These are phyloP conservation scores for Clanis bilineata DNA, from an alignment of 2,888 invertebrate genomes.

Conservation along the genomic window DNA sequence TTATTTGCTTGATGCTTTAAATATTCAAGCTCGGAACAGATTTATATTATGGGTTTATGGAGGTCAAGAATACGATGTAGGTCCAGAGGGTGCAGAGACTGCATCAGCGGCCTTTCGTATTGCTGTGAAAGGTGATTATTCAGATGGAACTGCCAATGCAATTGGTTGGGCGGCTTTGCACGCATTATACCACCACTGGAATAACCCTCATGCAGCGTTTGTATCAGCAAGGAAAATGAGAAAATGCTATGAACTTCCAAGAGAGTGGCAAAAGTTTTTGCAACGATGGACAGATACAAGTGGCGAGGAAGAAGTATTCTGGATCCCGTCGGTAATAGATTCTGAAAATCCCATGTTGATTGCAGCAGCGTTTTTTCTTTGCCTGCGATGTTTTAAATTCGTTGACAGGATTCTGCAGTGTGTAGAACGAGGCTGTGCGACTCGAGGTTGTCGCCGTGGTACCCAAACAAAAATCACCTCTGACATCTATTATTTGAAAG, in stretches of 20 bases:
- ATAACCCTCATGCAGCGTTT: conserved; percentile 54
- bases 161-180: conserved; percentile 74
- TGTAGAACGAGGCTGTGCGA: conserved; percentile 52
- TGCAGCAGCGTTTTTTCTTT: conserved; percentile 72
- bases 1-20: conserved; percentile 53
- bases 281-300: conserved; percentile 60
- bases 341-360: conserved; percentile 58
- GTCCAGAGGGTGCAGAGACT: conserved; percentile 34
- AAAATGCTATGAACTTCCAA: conserved; percentile 56
- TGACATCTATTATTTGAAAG: conserved; percentile 60
- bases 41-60: conserved; percentile 67
- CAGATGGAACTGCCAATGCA: conserved; percentile 64
- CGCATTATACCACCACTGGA: conserved; percentile 53
- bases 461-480: conserved; percentile 29
- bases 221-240: conserved; percentile 67
- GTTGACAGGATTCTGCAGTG: conserved; percentile 57
- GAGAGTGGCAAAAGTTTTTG: conserved; percentile 59
- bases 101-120: conserved; percentile 64
- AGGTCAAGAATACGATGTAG: conserved; percentile 59
- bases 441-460: conserved; percentile 44
- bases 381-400: conserved; percentile 65
- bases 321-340: conserved; percentile 54
- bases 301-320: conserved; percentile 68
- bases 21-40: conserved; percentile 52
- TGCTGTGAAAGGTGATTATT: conserved; percentile 61